Evolutionary conservation across 2,113 vertebrate genomes (phyloP), one percentile per base, ranked within the genome.

Genomic region (Paracanthobrama guichenoti): DNA sequence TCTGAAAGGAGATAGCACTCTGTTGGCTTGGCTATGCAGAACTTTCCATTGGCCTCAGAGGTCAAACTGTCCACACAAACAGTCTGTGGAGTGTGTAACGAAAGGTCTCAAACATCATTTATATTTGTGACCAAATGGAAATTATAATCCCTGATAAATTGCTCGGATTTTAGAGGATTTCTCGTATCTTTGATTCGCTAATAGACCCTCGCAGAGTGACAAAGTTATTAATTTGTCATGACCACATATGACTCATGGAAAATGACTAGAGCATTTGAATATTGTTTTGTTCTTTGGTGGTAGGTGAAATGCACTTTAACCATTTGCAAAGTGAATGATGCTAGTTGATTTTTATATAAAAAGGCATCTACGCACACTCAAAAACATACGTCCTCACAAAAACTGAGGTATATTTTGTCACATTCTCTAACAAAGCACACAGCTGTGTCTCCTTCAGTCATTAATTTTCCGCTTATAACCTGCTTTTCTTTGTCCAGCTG

Each of bases 161-260:
- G 77, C 39, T 64, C 1, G 11, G 59, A 44, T 28, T 79, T 64
- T 26, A 26, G n/a, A 79, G 57, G 22, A 26, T 73, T 74, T 53
- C 26, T 59, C 24, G 35, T 3, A 2, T 50, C 35, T 77, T 79
- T 75, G 18, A 64, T 24, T 66, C 24, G 39, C 69, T 73, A 48
- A 57, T 59, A 18, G 46, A 74, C 44, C 39, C n/a, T 79, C 26
- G 24, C 53, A 60, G 42, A 39, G 39, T 22, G 55, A 79, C 77
- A 22, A 18, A 22, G 53, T 84, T 26, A 67, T 67, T 72, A 67
- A 84, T 84, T 71, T 60, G 39, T 69, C 83, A 84, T 67, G 7
- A 86, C 67, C 76, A 81, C 48, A 18, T 74, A 78, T 83, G 73
- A 78, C 39, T 82, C 64, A 82, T 39, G 48, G 57, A 75, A 73